Percentiles rank a stretch among this genome's conserved stretches.
phyloP scores from a whole-genome alignment of 2,113 vertebrate species.

The Limanda limanda region DNA sequence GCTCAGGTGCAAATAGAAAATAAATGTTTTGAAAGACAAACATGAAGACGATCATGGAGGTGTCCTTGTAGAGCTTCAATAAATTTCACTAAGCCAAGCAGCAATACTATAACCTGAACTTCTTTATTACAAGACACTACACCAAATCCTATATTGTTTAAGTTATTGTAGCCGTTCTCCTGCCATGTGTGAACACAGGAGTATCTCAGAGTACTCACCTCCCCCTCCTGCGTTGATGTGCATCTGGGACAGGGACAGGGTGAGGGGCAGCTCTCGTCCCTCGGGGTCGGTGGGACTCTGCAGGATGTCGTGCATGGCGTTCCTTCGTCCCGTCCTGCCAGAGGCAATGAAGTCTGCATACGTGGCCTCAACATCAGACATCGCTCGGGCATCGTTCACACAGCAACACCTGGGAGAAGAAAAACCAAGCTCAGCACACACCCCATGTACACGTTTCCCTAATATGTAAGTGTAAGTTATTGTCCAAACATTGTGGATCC shows the following conservation, averaged over 20 bases:
- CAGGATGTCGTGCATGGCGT: slow-evolving; percentile 96
- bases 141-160: too few relatives aligned
- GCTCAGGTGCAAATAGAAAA: too few relatives aligned
- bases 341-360: slow-evolving; percentile 99
- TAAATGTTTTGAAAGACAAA: neutral
- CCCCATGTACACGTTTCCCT: too few relatives aligned
- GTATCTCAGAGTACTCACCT: slow-evolving; percentile 45
- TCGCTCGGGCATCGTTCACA: slow-evolving; percentile 92
- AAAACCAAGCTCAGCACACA: neutral
- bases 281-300: slow-evolving; percentile 91
- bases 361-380: slow-evolving; percentile 98
- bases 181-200: neutral
- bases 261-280: slow-evolving; percentile 88
- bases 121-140: too few relatives aligned
- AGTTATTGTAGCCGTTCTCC: neutral
- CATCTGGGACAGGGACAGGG: slow-evolving; percentile 92
- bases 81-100: too few relatives aligned
- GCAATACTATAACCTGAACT: too few relatives aligned
- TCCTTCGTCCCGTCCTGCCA: slow-evolving; percentile 94
- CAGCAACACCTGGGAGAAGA: slow-evolving; percentile 84
- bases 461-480: neutral
- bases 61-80: too few relatives aligned
- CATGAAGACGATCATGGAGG: neutral
- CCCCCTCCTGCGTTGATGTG: slow-evolving; percentile 91
- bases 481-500: neutral